A percentile compares a stretch with the other conserved stretches of the same genome.
These are phyloP conservation scores for Diadegma fenestrale DNA, from an alignment of 2,888 invertebrate species.

Conservation along the genomic window DNA sequence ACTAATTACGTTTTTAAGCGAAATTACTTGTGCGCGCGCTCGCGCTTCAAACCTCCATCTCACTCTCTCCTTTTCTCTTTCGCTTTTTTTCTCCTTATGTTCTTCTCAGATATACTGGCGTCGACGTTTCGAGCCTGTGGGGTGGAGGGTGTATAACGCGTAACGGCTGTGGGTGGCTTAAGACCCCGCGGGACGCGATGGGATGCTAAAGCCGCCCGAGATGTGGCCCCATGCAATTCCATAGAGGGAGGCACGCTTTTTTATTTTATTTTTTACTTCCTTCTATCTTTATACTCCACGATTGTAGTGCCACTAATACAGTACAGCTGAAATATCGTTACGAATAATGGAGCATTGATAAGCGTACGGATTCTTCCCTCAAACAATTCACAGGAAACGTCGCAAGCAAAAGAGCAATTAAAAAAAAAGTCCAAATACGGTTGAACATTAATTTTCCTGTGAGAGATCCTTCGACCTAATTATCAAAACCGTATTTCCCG, in stretches of 20 bases:
- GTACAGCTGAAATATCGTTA: not conserved
- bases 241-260: slow-evolving; percentile 63
- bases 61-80: not conserved
- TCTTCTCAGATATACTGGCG: slow-evolving; percentile 44
- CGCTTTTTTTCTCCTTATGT: not conserved
- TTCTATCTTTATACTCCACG: not conserved
- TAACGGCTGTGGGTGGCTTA: slow-evolving; percentile 67
- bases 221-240: slow-evolving; percentile 67
- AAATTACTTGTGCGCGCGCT: slow-evolving; percentile 81
- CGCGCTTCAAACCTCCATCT: slow-evolving; percentile 27
- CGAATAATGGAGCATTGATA: not conserved
- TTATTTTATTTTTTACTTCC: slow-evolving; percentile 57
- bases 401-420: not conserved
- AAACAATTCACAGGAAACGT: not conserved
- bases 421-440: not conserved
- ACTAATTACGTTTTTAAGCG: slow-evolving; percentile 84
- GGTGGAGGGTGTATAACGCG: slow-evolving; percentile 29
- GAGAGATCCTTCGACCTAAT: not conserved
- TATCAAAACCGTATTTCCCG: not conserved
- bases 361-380: not conserved
- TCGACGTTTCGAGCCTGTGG: slow-evolving; percentile 56
- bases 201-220: slow-evolving; percentile 43
- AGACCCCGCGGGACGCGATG: slow-evolving; percentile 63
- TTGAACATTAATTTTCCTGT: not conserved
- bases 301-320: not conserved